phyloP scores from a whole-genome alignment of 2,888 invertebrate species.

The Drosophila ezoana region DNA sequence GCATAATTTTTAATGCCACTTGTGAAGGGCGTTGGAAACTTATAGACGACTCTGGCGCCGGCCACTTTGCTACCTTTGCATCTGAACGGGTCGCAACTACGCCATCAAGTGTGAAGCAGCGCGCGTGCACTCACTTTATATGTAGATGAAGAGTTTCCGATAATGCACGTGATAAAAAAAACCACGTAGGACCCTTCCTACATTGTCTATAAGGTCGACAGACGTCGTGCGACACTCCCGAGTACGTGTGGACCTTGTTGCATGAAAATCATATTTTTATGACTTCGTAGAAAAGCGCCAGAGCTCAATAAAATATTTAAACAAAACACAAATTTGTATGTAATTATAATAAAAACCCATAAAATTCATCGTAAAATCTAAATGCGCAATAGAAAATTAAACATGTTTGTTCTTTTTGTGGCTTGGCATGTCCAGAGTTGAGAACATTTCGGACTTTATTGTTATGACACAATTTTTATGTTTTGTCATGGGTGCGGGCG shows the following conservation, averaged over 20 bases:
- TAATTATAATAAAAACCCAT: slow-evolving; percentile 80
- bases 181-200: background rate
- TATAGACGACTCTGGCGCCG: slow-evolving; percentile 55
- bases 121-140: slow-evolving; percentile 40
- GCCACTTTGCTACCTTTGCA: slow-evolving; percentile 29
- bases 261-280: slow-evolving; percentile 70
- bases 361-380: slow-evolving; percentile 69
- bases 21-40: slow-evolving; percentile 16
- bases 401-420: slow-evolving; percentile 19
- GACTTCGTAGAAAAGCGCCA: slow-evolving; percentile 66
- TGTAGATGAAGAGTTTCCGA: slow-evolving; percentile 49
- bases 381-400: slow-evolving; percentile 37
- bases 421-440: slow-evolving; percentile 33
- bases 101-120: slow-evolving; percentile 35
- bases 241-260: slow-evolving; percentile 30
- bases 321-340: slow-evolving; percentile 68
- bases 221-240: slow-evolving; percentile 54
- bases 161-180: slow-evolving; percentile 39
- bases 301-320: slow-evolving; percentile 31
- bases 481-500: slow-evolving; percentile 50
- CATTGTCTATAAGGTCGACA: slow-evolving; percentile 18
- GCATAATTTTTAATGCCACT: slow-evolving; percentile 42
- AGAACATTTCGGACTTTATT: slow-evolving; percentile 58
- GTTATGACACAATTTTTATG: slow-evolving; percentile 76
- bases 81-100: slow-evolving; percentile 29